phyloP scores from a whole-genome alignment of 2,797 vertebrate species.

The Zalophus californianus region DNA sequence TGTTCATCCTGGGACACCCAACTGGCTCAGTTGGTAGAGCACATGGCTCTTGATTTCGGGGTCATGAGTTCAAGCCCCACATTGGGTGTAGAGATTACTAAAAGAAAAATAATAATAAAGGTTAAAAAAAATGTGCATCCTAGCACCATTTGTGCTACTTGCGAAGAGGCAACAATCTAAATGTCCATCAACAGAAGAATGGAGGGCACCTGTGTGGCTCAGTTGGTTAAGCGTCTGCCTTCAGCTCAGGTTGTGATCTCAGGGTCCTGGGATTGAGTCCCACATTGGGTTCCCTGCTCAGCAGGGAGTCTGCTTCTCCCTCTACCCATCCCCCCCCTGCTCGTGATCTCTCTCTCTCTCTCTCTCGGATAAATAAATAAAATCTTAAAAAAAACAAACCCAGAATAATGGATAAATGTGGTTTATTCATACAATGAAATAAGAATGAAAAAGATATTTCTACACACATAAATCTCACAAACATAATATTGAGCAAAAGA shows the following conservation, averaged over 20 bases:
- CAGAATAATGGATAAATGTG: neutral
- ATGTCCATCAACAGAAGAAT: neutral
- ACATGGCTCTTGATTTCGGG: neutral
- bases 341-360: too few species aligned
- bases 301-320: too few species aligned
- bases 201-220: too few species aligned
- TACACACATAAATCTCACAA: neutral
- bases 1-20: neutral
- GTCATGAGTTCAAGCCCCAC: neutral
- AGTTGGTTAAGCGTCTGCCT: too few species aligned
- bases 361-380: too few species aligned
- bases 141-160: neutral
- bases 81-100: neutral
- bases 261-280: too few species aligned
- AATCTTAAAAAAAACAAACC: too few species aligned
- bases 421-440: neutral
- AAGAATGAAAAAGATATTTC: neutral
- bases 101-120: neutral
- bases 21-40: neutral
- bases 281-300: too few species aligned
- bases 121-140: neutral
- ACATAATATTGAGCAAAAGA: neutral
- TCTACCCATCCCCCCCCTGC: too few species aligned
- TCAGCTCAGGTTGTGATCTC: too few species aligned
- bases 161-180: neutral